Evolutionary conservation across 1,140 invertebrate genomes (phyloP).

Genomic region (Hyphantria cunea): DNA sequence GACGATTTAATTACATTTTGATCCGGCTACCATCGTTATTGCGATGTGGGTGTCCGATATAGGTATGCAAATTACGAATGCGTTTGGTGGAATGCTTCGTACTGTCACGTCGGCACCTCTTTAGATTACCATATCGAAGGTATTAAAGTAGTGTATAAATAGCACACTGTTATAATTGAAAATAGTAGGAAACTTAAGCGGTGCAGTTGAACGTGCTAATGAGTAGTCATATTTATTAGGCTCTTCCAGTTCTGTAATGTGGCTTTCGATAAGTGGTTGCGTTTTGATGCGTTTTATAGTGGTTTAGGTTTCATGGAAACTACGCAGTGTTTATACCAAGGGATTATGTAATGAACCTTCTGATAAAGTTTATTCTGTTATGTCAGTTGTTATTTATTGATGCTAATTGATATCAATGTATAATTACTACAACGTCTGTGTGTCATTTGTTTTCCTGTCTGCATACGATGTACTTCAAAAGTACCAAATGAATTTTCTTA

Average conservation of each 20-base stretch:
- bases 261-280: too few relatives aligned
- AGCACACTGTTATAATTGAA: conserved; percentile 23
- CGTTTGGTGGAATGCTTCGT: conserved; percentile 36
- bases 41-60: conserved; percentile 78
- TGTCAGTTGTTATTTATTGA: too few relatives aligned
- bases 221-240: background rate
- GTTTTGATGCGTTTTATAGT: too few relatives aligned
- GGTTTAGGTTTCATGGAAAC: too few relatives aligned
- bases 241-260: background rate
- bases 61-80: conserved; percentile 58
- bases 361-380: too few relatives aligned
- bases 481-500: too few relatives aligned
- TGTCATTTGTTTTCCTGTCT: too few relatives aligned
- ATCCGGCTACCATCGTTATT: conserved; percentile 69
- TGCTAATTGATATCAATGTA: too few relatives aligned
- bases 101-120: conserved; percentile 46
- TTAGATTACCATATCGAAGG: conserved; percentile 47
- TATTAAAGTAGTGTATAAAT: conserved; percentile 40
- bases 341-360: too few relatives aligned
- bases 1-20: conserved; percentile 78
- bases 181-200: conserved; percentile 6
- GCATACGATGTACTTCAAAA: too few relatives aligned
- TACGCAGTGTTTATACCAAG: too few relatives aligned
- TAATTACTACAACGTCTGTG: too few relatives aligned
- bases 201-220: conserved; percentile 6